Base-by-base conservation (phyloP, 1,140 invertebrate genomes). In the Eulimnadia texana region DNA sequence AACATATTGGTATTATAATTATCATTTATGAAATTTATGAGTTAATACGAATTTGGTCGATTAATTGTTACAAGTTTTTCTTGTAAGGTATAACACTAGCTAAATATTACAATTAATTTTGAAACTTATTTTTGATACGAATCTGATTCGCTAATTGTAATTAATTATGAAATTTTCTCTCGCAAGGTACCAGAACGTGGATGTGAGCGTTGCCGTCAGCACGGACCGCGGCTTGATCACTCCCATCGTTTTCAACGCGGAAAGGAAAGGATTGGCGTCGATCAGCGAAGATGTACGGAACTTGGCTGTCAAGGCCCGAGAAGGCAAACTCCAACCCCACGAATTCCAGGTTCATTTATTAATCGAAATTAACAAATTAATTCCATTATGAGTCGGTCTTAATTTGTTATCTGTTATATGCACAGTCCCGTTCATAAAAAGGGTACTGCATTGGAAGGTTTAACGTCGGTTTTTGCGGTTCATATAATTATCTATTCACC, bases 191-290 rank as follows among this genome's bases (percentile, higher is more conserved):
- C 82, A 86, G 42, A 84, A 84, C 69, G 94, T 98, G 16, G 97
- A 99, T 75, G 86, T 99, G 1, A 93, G 86, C 69, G 88, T 99
- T 60, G 96, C 97, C 19, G 96, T 99, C 1, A 93, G 90, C 54
- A 99, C 95, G 10, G 88, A 93, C 6, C 84, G 81, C 64, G 97
- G 97, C 6, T 77, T 99, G 3, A 97, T 99, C 50, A 99, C 97
- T 1, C 97, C 97, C 1, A 99, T 99, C 67, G 82, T 99, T 11
- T 94, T 93, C 72, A 82, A 84, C 68, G 95, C 93, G 1, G 92
- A 99, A 70, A 80, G 80, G 52, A 95, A 96, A 72, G 95, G 96
- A 20, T 77, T 99, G 53, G 77, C 86, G 49, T 81, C 90, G 68
- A 98, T 99, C 64, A 91, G 86, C 60, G 80, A 79, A 65, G 85